Conservation (phyloP, 1,140 invertebrate genomes). For the Drosophila pandora region DNA sequence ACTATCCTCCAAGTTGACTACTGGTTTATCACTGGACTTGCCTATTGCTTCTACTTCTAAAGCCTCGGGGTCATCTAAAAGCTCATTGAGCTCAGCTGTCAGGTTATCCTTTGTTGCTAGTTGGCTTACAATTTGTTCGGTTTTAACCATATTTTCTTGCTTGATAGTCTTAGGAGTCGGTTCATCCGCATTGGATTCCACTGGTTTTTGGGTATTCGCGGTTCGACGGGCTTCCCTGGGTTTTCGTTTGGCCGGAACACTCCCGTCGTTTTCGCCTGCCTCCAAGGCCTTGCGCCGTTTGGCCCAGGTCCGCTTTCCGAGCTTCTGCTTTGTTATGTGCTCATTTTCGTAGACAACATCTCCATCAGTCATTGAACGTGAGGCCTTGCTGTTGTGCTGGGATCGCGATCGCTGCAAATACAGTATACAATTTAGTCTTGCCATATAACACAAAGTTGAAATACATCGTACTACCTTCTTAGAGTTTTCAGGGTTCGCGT, state of each 20-base stretch:
- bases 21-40: slow-evolving; percentile 36
- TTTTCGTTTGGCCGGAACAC: slow-evolving; percentile 16
- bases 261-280: slow-evolving; percentile 23
- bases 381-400: slow-evolving; percentile 53
- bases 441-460: neutral
- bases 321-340: slow-evolving; percentile 55
- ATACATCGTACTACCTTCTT: slow-evolving; percentile 51
- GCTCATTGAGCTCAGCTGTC: slow-evolving; percentile 56
- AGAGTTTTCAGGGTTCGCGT: slow-evolving; percentile 33
- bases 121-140: slow-evolving; percentile 36
- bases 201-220: neutral
- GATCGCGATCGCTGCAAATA: slow-evolving; percentile 40
- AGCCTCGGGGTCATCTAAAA: slow-evolving; percentile 48
- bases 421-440: neutral
- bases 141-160: slow-evolving; percentile 45
- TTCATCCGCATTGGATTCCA: neutral
- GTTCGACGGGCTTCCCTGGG: neutral
- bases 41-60: slow-evolving; percentile 9
- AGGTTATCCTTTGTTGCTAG: slow-evolving; percentile 31
- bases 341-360: slow-evolving; percentile 75
- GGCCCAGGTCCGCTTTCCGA: slow-evolving; percentile 57
- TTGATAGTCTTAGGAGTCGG: slow-evolving; percentile 35
- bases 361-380: slow-evolving; percentile 51
- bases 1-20: slow-evolving; percentile 49
- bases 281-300: slow-evolving; percentile 33